Evolutionary conservation across 1,140 invertebrate species (phyloP), one percentile per base, ranked within the genome.

Genomic region (Nomia melanderi): DNA sequence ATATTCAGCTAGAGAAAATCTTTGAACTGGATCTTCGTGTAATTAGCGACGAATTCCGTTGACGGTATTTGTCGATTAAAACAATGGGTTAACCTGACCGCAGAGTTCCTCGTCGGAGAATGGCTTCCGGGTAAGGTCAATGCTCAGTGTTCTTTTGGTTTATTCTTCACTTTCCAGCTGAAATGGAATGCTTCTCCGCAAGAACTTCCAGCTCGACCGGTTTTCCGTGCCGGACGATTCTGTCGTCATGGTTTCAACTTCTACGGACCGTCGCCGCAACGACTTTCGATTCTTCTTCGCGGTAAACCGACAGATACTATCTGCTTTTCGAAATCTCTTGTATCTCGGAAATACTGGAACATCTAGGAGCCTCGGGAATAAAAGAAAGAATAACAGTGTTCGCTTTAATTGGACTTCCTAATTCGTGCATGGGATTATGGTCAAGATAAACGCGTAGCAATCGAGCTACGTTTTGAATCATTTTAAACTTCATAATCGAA

Each of bases 191-290:
- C 53, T 57, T 4, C 39, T 17, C 20, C 0, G 64, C 17, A 75
- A 75, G 64, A 75, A 75, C 29, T 59, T 59, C 73, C 73, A 75
- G 63, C 73, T 17, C 31, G 73, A 75, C 73, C 64, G 73, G 73
- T 75, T 75, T 59, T 59, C 73, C 54, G 29, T 27, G 62, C 50
- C 20, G 25, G 31, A 69, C 54, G 12, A 25, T 57, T 75, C 73
- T 56, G 53, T 1, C 39, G 50, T 2, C 29, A 54, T 59, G 53
- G 54, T 20, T 47, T 59, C 33, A 27, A 1, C 64, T 44, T 76
- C 54, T 44, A 59, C 39, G 54, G 56, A 57, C n/a, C 73, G 53
- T 59, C 64, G 41, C 41, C 73, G 39, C 20, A 27, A 47, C 54
- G 73, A 76, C 73, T 67, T 69, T 76, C 53, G 73, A 67, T 76